Evolutionary conservation across 1,140 invertebrate species (phyloP).

Genomic region (Cephus cinctus): DNA sequence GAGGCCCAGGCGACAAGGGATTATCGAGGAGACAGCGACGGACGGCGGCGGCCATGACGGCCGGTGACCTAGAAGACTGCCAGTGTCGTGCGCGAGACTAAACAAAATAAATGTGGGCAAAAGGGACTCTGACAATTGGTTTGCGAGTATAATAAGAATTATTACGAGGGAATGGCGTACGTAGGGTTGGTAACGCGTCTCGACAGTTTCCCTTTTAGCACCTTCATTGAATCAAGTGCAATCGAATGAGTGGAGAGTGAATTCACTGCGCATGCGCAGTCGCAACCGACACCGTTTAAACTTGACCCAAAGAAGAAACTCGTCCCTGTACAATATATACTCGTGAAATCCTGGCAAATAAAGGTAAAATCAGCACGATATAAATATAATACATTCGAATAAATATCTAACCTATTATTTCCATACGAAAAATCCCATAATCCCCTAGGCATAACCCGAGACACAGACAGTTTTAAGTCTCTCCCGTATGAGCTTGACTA

Average conservation of each 20-base stretch:
- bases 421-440: no score
- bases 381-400: no score
- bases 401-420: no score
- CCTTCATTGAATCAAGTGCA: constrained; percentile 10
- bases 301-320: constrained; percentile 26
- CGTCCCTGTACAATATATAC: no score
- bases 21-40: not conserved
- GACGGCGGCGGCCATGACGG: not conserved
- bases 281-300: constrained; percentile 1
- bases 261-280: not conserved
- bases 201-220: constrained; percentile 19
- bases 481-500: no score
- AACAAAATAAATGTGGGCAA: not conserved
- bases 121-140: not conserved
- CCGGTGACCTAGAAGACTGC: not conserved
- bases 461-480: no score
- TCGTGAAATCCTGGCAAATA: no score
- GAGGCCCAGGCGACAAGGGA: not conserved
- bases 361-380: no score
- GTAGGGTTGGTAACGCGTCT: constrained; percentile 9
- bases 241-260: constrained; percentile 22
- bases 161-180: constrained; percentile 10
- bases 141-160: constrained; percentile 8
- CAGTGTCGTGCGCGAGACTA: constrained; percentile 1
- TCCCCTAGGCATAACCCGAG: no score